Base-by-base conservation (phyloP, 2,797 vertebrate species). In the Meriones psammophilus region DNA sequence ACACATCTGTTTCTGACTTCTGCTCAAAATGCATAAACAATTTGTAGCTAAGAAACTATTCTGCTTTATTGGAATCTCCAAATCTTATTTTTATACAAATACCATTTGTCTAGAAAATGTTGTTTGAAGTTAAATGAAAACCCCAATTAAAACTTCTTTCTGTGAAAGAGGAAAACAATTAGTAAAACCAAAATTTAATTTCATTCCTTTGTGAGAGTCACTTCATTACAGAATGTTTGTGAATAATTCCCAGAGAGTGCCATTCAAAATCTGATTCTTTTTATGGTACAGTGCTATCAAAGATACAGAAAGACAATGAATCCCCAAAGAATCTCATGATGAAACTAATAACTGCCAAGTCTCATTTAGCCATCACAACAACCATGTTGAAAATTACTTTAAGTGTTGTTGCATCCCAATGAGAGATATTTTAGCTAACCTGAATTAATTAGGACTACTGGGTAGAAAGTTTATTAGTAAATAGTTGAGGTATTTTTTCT, bases 181-280 rank as follows among this genome's bases (percentile, higher is more conserved):
- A 77, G 1, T 74, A 92, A 87, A 94, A 68, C 26, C 66, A 92
- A 77, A 91, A 66, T 73, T 93, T 89, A 76, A 93, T 97, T 78
- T 71, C 8, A 77, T 89, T 8, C 9, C 33, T 92, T 90, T 87
- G 4, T 96, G 54, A 77, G 60, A 83, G 42, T 92, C 39, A 91
- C 18, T 69, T 96, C n/a, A 92, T 94, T 93, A 88, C 22, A 74
- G 33, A 79, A 83, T 91, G 60, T 80, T 92, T 86, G 50, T 64
- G 60, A 85, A 54, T 74, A 94, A 71, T 91, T 76, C 33, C 56
- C 54, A 69, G 14, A n/a, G n/a, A 76, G 3, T 90, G 5, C 33
- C 93, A 22, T 64, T 17, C 50, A 87, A 83, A 94, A 96, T 54
- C 6, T 17, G 81, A 20, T 92, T 91, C 50, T 79, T 46, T 89